A percentile compares a stretch with the other conserved stretches of the same genome.
Evolutionary conservation across 2,797 vertebrate genomes (phyloP).

Genomic region (Silurus aristotelis): DNA sequence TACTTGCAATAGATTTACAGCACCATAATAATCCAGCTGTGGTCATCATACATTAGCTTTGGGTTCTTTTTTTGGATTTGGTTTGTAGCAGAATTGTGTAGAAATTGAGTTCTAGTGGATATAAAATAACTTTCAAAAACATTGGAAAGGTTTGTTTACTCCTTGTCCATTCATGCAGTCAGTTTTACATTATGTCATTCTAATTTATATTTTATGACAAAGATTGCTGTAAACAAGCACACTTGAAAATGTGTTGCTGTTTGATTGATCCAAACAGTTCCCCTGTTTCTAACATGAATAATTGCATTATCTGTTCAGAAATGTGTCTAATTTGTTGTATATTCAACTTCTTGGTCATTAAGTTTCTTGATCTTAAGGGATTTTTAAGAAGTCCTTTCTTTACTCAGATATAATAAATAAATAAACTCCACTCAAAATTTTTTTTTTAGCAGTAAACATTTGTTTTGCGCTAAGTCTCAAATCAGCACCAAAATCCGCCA

Average conservation of each 20-base stretch:
- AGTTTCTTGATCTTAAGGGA: background rate
- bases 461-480: too few species aligned
- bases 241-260: background rate
- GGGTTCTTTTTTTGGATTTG: background rate
- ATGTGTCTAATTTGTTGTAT: background rate
- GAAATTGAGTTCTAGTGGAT: background rate
- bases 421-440: too few species aligned
- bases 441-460: too few species aligned
- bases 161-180: background rate
- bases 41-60: background rate
- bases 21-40: background rate
- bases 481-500: too few species aligned
- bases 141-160: background rate
- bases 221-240: background rate
- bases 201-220: background rate
- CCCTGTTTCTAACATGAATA: background rate
- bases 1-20: background rate
- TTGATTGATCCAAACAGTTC: background rate
- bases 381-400: too few species aligned
- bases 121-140: background rate
- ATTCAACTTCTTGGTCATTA: background rate
- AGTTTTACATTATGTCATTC: background rate
- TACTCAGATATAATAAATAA: too few species aligned
- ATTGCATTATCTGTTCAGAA: background rate
- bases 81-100: background rate